Evolutionary conservation across 2,113 vertebrate species (phyloP).

Genomic region (Helogale parvula): DNA sequence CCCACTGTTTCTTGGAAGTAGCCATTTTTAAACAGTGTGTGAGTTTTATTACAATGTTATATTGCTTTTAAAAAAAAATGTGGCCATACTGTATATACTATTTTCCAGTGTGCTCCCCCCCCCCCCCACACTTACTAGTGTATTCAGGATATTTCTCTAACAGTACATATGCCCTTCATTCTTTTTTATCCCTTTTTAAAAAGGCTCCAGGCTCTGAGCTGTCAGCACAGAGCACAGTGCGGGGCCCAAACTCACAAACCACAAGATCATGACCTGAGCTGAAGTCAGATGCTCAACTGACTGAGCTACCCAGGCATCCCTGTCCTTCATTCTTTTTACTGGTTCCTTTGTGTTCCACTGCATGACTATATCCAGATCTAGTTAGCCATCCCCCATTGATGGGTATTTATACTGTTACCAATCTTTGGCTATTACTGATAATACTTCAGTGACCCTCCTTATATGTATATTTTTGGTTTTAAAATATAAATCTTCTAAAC

Average conservation of each 20-base stretch:
- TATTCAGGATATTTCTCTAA: not conserved
- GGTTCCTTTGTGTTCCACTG: not conserved
- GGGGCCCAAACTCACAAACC: too few relatives aligned
- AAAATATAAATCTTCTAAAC: not conserved
- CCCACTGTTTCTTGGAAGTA: not conserved
- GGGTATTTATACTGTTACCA: not conserved
- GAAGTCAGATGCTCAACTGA: too few relatives aligned
- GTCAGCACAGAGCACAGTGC: too few relatives aligned
- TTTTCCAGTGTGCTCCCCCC: not conserved
- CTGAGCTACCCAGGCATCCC: too few relatives aligned
- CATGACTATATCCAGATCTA: not conserved
- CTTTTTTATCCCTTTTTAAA: not conserved
- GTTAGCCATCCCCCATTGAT: not conserved
- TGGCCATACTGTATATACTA: not conserved
- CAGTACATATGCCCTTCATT: not conserved
- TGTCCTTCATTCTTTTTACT: not conserved
- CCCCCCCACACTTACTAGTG: not conserved
- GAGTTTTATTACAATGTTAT: not conserved
- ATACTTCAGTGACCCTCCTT: not conserved
- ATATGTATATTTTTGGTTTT: not conserved
- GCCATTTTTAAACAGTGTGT: not conserved
- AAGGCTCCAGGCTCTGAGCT: too few relatives aligned
- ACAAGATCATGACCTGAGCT: too few relatives aligned
- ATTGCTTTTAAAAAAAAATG: not conserved
- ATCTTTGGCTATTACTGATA: not conserved